These are phyloP conservation scores for Agapornis roseicollis DNA, from an alignment of 2,113 vertebrate species.

Conservation along the genomic window DNA sequence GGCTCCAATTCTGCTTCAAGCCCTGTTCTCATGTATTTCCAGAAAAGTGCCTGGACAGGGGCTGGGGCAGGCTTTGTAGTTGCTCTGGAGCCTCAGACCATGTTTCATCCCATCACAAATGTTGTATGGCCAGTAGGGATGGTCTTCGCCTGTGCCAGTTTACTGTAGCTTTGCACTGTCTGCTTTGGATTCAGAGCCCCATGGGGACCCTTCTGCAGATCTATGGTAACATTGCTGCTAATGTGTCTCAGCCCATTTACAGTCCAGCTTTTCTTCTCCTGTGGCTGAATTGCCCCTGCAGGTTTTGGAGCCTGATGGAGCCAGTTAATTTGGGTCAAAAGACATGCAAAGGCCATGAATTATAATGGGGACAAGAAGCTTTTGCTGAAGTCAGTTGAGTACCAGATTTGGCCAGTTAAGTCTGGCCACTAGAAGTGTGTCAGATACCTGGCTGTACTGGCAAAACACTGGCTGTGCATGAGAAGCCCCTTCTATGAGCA, in stretches of 20 bases:
- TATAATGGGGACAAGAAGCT: neutral
- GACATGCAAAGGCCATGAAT: neutral
- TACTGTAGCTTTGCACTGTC: neutral
- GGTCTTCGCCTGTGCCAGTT: neutral
- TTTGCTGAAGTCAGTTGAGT: neutral
- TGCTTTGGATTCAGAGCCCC: neutral
- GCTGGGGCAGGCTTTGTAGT: neutral
- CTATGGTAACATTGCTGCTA: fast-evolving
- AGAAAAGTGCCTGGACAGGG: neutral
- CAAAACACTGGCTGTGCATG: neutral
- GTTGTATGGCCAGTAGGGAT: neutral
- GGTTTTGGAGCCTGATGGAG: neutral
- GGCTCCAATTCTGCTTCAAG: neutral
- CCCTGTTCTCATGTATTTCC: neutral
- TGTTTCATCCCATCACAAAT: neutral
- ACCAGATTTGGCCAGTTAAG: neutral
- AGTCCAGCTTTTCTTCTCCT: neutral
- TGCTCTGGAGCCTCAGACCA: neutral
- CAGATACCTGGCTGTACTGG: neutral
- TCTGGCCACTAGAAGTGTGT: neutral
- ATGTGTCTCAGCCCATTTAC: neutral
- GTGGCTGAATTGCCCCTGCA: neutral
- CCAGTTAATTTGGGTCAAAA: neutral
- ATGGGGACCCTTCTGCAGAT: neutral
- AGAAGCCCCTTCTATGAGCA: neutral